Evolutionary conservation across 2,113 vertebrate species (phyloP).

Genomic region (Ibidorhyncha struthersii): DNA sequence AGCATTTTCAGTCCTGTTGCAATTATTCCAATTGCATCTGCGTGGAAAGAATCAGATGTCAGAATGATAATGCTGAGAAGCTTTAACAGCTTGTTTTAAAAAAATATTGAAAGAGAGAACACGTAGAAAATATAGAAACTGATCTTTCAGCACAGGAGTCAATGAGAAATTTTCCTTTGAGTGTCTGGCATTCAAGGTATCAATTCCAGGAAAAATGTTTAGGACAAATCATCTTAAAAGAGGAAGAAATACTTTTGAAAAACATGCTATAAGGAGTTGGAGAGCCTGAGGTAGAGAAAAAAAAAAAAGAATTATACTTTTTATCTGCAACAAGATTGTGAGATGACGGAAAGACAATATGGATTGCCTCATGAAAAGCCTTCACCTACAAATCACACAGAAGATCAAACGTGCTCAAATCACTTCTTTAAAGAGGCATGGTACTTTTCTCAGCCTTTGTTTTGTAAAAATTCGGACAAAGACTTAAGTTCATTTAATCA

Average conservation of each 20-base stretch:
- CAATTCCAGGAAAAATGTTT: neutral
- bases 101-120: neutral
- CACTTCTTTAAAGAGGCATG: neutral
- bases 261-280: neutral
- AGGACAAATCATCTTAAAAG: neutral
- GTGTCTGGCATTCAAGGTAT: neutral
- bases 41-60: neutral
- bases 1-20: neutral
- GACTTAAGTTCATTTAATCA: neutral
- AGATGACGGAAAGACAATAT: neutral
- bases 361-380: neutral
- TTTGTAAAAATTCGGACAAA: neutral
- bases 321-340: neutral
- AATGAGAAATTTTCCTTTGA: neutral
- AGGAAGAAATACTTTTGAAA: neutral
- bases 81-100: neutral
- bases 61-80: neutral
- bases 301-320: neutral
- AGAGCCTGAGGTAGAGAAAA: neutral
- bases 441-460: neutral
- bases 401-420: neutral
- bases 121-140: neutral
- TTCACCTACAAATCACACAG: neutral
- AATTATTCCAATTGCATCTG: neutral
- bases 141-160: neutral